Evolutionary conservation across 2,113 vertebrate species (phyloP), one percentile per base, ranked within the genome.

Genomic region (Zeus faber): DNA sequence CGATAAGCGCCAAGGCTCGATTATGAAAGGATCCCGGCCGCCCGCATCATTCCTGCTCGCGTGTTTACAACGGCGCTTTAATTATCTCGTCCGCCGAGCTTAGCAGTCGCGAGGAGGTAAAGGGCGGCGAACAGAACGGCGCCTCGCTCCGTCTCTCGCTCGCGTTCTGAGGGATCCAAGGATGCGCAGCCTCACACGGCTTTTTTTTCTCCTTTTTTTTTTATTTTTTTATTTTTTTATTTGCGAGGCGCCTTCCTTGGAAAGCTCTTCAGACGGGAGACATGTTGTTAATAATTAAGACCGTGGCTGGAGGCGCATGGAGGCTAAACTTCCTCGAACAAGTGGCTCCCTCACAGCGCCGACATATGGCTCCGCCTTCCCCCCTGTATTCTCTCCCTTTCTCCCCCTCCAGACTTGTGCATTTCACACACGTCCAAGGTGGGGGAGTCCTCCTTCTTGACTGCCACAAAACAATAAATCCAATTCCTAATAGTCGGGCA

Each of bases 251-350:
- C 66, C 44, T 45, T 73, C 75, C 64, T 72, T 70, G 78, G 77
- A 65, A 72, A 22, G 77, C 74, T 80, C 78, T 79, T 80, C 81
- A 79, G 72, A 77, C n/a, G 40, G 33, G 49, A 44, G 75, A 81
- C 76, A 71, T 79, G 76, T 83, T 81, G 76, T 89, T 87, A 89
- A 88, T 89, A 86, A 89, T 87, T 88, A 87, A 89, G 65, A 81
- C 63, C 65, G 76, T 77, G 82, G 84, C 83, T 85, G 76, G 75
- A 87, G 83, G 83, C 85, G 71, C 77, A 54, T 78, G 74, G 84
- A 85, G 83, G 86, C 82, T 87, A 87, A 87, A 87, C 86, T 85
- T 88, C 80, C 84, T 82, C 76, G 85, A 84, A 83, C 86, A 88
- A 85, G 84, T 84, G 80, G 81, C 77, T 80, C 72, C 67, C 81